Evolutionary conservation across 2,888 invertebrate species (phyloP).

Genomic region (Anthrax anthrax): DNA sequence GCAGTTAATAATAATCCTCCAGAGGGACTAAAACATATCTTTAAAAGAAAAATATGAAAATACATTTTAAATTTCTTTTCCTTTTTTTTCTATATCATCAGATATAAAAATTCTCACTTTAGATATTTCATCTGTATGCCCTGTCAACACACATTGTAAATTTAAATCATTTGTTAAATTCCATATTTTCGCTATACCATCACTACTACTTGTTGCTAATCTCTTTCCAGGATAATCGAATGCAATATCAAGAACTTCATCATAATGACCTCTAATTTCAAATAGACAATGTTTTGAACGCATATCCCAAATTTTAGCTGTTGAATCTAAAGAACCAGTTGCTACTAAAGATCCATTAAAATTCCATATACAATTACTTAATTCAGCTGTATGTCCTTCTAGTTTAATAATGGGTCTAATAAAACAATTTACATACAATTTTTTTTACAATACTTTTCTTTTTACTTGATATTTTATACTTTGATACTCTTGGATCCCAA

Average conservation of each 20-base stretch:
- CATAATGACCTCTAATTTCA: slow-evolving; percentile 42
- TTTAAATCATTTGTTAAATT: slow-evolving; percentile 42
- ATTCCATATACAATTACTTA: slow-evolving; percentile 55
- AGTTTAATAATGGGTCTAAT: slow-evolving; percentile 42
- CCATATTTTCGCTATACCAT: slow-evolving; percentile 59
- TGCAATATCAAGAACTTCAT: slow-evolving; percentile 59
- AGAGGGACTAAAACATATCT: slow-evolving; percentile 69
- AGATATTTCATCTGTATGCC: slow-evolving; percentile 54
- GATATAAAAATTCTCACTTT: slow-evolving; percentile 36
- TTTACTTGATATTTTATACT: slow-evolving; percentile 11
- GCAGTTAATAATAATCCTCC: slow-evolving; percentile 60
- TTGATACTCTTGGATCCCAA: slow-evolving; percentile 51
- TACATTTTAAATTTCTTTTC: neutral
- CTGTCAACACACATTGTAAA: slow-evolving; percentile 44
- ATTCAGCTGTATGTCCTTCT: slow-evolving; percentile 48
- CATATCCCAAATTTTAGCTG: slow-evolving; percentile 50
- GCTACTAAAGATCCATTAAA: slow-evolving; percentile 51
- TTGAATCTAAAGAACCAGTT: slow-evolving; percentile 55
- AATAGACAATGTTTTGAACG: too few species aligned
- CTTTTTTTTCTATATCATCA: neutral
- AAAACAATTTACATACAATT: neutral
- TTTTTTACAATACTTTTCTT: neutral
- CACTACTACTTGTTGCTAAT: slow-evolving; percentile 61
- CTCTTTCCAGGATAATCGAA: slow-evolving; percentile 61
- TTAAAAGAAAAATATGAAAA: slow-evolving; percentile 9